phyloP scores from a whole-genome alignment of 2,888 invertebrate genomes.

The Ophion ellenae region DNA sequence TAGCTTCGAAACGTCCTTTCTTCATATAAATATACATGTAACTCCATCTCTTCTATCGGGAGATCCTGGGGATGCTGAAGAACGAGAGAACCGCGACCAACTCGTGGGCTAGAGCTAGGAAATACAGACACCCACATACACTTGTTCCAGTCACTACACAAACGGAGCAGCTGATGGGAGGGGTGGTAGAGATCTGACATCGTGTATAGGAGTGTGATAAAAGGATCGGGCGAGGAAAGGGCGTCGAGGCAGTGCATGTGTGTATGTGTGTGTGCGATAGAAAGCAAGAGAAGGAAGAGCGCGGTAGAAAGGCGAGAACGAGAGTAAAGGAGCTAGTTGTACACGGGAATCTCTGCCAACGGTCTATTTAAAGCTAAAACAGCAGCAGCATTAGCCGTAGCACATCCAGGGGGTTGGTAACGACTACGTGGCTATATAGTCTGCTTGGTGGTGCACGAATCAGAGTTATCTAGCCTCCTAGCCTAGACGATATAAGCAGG shows the following conservation, averaged over 20 bases:
- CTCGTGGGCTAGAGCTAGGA: background rate
- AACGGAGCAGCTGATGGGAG: conserved; percentile 20
- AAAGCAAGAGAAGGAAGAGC: conserved; percentile 19
- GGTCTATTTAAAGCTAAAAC: conserved; percentile 81
- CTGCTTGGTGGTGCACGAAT: conserved; percentile 36
- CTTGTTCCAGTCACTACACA: background rate
- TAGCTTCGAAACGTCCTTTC: background rate
- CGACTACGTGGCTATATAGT: conserved; percentile 33
- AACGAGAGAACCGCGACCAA: background rate
- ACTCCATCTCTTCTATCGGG: background rate
- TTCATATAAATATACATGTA: background rate
- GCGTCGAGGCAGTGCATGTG: conserved; percentile 32
- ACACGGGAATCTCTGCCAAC: conserved; percentile 78
- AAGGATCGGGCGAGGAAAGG: conserved; percentile 58
- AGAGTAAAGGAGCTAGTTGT: conserved; percentile 67
- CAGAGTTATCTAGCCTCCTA: conserved; percentile 67
- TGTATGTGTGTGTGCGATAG: background rate
- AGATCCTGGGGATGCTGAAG: background rate
- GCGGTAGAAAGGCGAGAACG: conserved; percentile 56
- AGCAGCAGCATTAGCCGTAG: conserved; percentile 68
- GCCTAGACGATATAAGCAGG: conserved; percentile 65
- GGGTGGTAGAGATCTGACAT: conserved; percentile 36
- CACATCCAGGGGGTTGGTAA: conserved; percentile 45
- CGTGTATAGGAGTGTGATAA: conserved; percentile 55
- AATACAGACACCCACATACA: conserved; percentile 29